Evolutionary conservation across 2,113 vertebrate species (phyloP), one percentile per base, ranked within the genome.

Genomic region (Lophotis ruficrista): DNA sequence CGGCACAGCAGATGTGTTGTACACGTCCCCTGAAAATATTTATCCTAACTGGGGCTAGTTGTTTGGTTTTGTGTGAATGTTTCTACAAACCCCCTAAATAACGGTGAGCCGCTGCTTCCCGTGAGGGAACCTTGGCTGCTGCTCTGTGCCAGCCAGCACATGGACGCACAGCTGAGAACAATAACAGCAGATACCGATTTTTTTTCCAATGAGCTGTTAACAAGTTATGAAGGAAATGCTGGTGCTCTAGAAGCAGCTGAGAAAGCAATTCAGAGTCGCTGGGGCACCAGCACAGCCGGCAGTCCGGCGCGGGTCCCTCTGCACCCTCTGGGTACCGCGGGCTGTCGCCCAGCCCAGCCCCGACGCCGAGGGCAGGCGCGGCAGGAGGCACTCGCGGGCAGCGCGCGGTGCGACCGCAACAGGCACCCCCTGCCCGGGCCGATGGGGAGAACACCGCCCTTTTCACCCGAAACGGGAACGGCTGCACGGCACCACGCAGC

Each of bases 11-110:
- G 30, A 81, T 37, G 88, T 37, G 81, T 62, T 30, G 83, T 93
- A 73, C 56, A 5, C 16, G 72, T 62, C 65, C 72, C 14, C 43
- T 20, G 54, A 92, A 96, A 97, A 96, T 97, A 96, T 97, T 98
- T 97, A 97, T 24, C 76, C 91, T 76, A 82, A 72, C 87, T 83
- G 62, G 23, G 86, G 22, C 27, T 7, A 47, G 47, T 84, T 85
- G 77, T 90, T 84, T 92, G 71, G 51, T 76, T 94, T 75, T 22
- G 62, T 57, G 88, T 96, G 84, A 37, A 43, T 35, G 92, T 54
- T 4, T 81, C 66, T 27, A 43, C 53, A 64, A 56, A 73, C 33
- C 20, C 12, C 1, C 65, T 5, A 51, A 93, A 47, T 25, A 54
- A 48, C 0, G 13, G 78, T 3, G 33, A 73, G 50, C 60, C 4